phyloP scores from a whole-genome alignment of 2,797 vertebrate genomes.

The Sebastiscus albofasciatus region DNA sequence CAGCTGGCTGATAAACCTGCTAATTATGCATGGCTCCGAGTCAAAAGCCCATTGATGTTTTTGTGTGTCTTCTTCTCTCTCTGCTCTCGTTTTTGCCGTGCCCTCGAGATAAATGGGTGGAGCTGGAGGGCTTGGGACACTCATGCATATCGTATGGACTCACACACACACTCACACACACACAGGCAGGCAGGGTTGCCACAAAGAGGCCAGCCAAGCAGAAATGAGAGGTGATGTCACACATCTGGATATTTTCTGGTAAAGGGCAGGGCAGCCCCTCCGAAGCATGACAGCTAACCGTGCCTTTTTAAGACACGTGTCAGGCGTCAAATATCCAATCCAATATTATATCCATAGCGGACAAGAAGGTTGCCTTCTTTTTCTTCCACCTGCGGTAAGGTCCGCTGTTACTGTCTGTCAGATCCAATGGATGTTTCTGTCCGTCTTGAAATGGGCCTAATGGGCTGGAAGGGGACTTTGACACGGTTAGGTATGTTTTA shows the following conservation, averaged over 20 bases:
- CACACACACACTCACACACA: neutral
- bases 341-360: neutral
- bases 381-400: constrained; percentile 31
- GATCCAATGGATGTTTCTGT: constrained; percentile 52
- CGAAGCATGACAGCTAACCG: constrained; percentile 11
- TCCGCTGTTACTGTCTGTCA: constrained; percentile 60
- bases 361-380: constrained; percentile 40
- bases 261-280: constrained; percentile 29
- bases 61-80: constrained; percentile 11
- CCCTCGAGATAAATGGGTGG: constrained; percentile 50
- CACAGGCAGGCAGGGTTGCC: constrained; percentile 20
- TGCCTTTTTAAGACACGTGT: constrained; percentile 47
- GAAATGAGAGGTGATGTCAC: constrained; percentile 65
- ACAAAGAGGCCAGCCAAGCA: constrained; percentile 56
- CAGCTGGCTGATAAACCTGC: constrained; percentile 72
- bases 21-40: constrained; percentile 67
- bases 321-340: constrained; percentile 49
- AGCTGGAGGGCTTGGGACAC: constrained; percentile 29
- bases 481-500: constrained; percentile 58
- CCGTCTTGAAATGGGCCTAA: constrained; percentile 38
- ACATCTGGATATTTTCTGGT: constrained; percentile 50
- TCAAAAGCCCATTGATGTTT: constrained; percentile 62
- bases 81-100: constrained; percentile 21
- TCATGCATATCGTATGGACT: constrained; percentile 49
- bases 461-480: constrained; percentile 60